Conservation (phyloP, 2,888 invertebrate species). For the Bugula neritina region DNA sequence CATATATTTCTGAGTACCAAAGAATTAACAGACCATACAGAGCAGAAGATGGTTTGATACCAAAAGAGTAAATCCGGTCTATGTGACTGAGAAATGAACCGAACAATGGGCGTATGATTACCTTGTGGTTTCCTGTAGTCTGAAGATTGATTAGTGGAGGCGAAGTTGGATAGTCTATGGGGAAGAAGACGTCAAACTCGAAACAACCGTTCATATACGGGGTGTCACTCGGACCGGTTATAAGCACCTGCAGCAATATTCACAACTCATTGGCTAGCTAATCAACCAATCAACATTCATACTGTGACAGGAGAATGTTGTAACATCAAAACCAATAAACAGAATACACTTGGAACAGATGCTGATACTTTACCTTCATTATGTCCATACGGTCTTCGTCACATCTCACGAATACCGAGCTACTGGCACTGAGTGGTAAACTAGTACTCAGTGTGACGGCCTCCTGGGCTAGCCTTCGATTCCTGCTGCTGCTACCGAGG, state of each 20-base stretch:
- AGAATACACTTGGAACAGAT: no score
- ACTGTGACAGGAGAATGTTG: no score
- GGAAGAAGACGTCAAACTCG: conserved; percentile 55
- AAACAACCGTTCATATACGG: conserved; percentile 55
- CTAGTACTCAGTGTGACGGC: conserved; percentile 86
- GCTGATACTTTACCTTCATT: conserved; percentile 68
- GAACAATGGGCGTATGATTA: no score
- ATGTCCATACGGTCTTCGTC: conserved; percentile 88
- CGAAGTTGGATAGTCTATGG: conserved; percentile 53
- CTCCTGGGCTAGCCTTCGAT: conserved; percentile 88
- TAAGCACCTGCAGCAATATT: conserved; percentile 70
- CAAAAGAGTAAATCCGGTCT: no score
- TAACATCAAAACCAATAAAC: no score
- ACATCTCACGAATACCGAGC: conserved; percentile 89
- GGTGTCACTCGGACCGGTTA: conserved; percentile 73
- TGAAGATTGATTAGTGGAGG: conserved; percentile 53
- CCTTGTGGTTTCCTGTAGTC: conserved; percentile 53
- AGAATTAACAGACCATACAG: no score
- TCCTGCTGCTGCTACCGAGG: conserved; percentile 66
- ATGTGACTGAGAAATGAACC: no score
- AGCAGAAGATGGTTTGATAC: no score
- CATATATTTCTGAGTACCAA: no score
- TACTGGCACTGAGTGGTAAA: conserved; percentile 83
- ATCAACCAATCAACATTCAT: no score
- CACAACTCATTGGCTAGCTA: no score